These are phyloP conservation scores for Gymnodraco acuticeps DNA, from an alignment of 2,797 vertebrate genomes.

Conservation along the genomic window DNA sequence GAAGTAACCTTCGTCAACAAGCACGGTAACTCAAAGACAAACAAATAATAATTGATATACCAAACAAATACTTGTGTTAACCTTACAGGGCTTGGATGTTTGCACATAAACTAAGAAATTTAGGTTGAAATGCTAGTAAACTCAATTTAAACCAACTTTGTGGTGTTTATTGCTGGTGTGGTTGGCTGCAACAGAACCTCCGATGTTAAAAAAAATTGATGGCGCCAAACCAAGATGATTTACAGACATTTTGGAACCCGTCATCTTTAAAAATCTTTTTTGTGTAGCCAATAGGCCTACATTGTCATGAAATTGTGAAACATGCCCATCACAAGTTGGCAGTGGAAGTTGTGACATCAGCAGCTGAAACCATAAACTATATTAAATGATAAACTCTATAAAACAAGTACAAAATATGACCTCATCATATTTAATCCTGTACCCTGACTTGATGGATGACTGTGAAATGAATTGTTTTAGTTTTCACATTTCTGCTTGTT, in stretches of 20 bases:
- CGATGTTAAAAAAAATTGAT: neutral
- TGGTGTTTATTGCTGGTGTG: no score
- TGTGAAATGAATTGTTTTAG: neutral
- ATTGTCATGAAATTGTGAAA: neutral
- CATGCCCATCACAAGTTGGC: neutral
- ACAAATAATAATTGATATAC: neutral
- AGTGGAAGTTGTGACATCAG: neutral
- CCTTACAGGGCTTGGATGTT: neutral
- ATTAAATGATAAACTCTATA: neutral
- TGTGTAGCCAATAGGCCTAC: neutral
- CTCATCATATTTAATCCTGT: neutral
- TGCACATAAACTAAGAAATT: neutral
- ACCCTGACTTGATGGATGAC: neutral
- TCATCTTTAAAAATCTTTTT: neutral
- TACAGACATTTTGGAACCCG: neutral
- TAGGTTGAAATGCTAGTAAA: no score
- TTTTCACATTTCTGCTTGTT: neutral
- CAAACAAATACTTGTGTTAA: neutral
- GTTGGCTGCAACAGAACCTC: no score
- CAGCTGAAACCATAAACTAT: neutral
- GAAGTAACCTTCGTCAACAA: no score
- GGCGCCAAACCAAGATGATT: neutral
- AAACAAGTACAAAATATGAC: neutral
- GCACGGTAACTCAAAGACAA: neutral
- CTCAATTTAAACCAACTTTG: no score